Percentiles rank a stretch among this genome's conserved stretches.
phyloP scores from a whole-genome alignment of 2,797 vertebrate species.

The Micromesistius poutassou region DNA sequence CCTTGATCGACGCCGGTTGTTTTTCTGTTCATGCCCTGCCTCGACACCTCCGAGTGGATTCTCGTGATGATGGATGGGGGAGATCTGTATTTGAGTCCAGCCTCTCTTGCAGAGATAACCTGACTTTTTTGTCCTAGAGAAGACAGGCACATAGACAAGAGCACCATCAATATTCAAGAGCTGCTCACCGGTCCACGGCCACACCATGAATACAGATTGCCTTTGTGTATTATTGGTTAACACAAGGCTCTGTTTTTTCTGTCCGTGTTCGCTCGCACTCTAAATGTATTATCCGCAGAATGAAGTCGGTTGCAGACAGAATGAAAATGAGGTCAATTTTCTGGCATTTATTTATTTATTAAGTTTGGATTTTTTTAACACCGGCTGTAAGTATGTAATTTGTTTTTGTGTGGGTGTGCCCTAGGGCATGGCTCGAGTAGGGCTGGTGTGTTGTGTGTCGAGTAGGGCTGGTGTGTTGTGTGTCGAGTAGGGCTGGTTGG shows the following conservation, averaged over 20 bases:
- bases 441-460: background rate
- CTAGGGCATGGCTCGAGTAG: background rate
- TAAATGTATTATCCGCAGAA: conserved; percentile 48
- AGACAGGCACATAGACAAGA: conserved; percentile 47
- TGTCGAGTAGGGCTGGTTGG: background rate
- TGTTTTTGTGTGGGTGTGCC: background rate
- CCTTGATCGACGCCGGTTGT: too few relatives aligned
- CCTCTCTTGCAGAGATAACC: background rate
- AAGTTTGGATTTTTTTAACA: background rate
- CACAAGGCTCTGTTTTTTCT: conserved; percentile 52
- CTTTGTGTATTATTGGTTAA: conserved; percentile 45
- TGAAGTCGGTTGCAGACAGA: conserved; percentile 37
- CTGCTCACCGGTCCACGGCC: conserved; percentile 26
- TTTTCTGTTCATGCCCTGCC: background rate
- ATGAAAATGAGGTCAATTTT: conserved; percentile 38
- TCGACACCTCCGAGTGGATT: background rate
- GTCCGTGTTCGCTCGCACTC: conserved; percentile 19
- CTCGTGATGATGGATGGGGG: conserved; percentile 7
- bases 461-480: background rate
- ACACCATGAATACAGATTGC: conserved; percentile 60
- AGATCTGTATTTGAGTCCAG: background rate
- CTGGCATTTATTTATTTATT: conserved; percentile 6
- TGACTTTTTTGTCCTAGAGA: conserved; percentile 23
- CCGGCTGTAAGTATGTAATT: background rate
- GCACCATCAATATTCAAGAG: conserved; percentile 53